Evolutionary conservation across 2,888 invertebrate species (phyloP).

Genomic region (Branchellion lobata): DNA sequence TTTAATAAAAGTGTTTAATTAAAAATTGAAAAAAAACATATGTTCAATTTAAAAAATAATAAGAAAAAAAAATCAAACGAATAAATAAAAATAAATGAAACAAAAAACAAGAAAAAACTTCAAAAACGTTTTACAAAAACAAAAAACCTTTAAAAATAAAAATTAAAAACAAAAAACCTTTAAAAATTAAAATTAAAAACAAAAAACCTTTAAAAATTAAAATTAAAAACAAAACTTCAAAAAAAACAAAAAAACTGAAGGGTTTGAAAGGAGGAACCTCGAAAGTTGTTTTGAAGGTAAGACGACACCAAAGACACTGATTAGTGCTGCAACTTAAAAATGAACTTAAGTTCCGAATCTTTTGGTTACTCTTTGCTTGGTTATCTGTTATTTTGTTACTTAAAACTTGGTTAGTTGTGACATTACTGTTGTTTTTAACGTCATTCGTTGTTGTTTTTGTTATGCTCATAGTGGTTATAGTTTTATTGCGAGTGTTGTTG

Average conservation of each 20-base stretch:
- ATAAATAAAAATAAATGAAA: slow-evolving; percentile 1
- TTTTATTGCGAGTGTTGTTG: too few species aligned
- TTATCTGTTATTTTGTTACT: too few species aligned
- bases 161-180: slow-evolving; percentile 21
- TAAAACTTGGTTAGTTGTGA: too few species aligned
- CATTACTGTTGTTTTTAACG: neutral
- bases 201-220: neutral
- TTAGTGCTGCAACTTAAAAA: neutral
- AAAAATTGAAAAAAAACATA: neutral
- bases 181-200: slow-evolving; percentile 25
- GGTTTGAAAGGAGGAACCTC: neutral
- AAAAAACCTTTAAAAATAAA: neutral
- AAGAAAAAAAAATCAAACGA: neutral
- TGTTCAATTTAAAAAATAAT: slow-evolving; percentile 5
- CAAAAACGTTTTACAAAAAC: slow-evolving; percentile 8
- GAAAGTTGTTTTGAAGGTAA: neutral
- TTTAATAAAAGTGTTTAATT: neutral
- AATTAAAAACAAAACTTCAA: slow-evolving; percentile 32
- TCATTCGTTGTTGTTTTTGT: neutral
- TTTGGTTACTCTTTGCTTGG: neutral
- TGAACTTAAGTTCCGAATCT: neutral
- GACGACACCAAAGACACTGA: neutral
- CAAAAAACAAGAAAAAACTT: slow-evolving; percentile 5
- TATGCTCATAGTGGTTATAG: too few species aligned
- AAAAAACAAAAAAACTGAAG: slow-evolving; percentile 38